Conservation (phyloP, 1,140 invertebrate species). For the Batillaria attramentaria region DNA sequence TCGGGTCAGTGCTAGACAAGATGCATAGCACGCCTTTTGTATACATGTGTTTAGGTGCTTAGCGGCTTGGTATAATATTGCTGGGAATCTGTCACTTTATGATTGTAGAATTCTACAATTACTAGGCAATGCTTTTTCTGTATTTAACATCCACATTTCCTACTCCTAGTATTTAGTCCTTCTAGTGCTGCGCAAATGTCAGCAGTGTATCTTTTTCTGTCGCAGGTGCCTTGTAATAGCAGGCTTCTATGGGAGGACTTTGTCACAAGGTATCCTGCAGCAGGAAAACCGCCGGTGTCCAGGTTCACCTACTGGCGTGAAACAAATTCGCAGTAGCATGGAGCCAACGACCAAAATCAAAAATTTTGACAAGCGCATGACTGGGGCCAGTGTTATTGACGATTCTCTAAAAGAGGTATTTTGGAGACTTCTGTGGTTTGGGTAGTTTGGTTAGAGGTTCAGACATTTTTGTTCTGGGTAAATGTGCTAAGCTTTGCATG, state of each 20-base stretch:
- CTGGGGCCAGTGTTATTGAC: conserved; percentile 81
- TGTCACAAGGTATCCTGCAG: not conserved
- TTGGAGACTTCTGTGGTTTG: too few relatives aligned
- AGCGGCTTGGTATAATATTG: not conserved
- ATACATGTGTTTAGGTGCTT: not conserved
- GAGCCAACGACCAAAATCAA: conserved; percentile 53
- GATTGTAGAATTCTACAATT: not conserved
- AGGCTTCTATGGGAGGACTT: not conserved
- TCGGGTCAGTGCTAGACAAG: conserved; percentile 39
- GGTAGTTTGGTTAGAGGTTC: too few relatives aligned
- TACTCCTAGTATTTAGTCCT: not conserved
- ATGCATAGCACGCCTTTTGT: not conserved
- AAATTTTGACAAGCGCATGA: conserved; percentile 73
- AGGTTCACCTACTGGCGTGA: conserved; percentile 2
- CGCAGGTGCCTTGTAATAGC: not conserved
- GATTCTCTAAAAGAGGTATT: conserved; percentile 79
- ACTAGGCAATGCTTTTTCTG: too few relatives aligned
- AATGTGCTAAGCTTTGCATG: too few relatives aligned
- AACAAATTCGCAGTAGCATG: conserved; percentile 55
- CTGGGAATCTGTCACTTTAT: not conserved
- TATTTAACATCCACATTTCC: not conserved
- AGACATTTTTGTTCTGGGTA: too few relatives aligned
- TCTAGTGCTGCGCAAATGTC: not conserved
- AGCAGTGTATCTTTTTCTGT: not conserved
- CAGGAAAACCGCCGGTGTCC: not conserved